Percentiles rank a stretch among this genome's conserved stretches.
Conservation (phyloP, 2,888 invertebrate species). For the Chaitophorus viminalis region DNA sequence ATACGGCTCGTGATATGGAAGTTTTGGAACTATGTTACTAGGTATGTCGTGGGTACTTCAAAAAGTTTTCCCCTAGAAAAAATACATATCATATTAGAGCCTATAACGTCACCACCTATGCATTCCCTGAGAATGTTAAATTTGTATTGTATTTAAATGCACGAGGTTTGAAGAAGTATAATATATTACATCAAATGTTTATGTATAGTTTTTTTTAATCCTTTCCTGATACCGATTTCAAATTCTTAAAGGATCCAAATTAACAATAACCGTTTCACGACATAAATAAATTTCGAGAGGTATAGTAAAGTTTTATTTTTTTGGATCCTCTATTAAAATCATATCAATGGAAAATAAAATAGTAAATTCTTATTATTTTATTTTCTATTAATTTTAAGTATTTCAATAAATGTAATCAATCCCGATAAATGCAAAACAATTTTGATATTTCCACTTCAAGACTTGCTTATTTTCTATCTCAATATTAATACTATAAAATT, state of each 20-base stretch:
- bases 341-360: too few species aligned
- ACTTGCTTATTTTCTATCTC: too few species aligned
- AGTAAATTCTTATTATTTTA: too few species aligned
- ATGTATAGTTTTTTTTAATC: background rate
- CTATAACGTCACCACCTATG: background rate
- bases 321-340: too few species aligned
- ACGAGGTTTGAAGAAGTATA: background rate
- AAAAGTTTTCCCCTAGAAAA: background rate
- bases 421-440: too few species aligned
- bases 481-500: too few species aligned
- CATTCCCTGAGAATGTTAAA: background rate
- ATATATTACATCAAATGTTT: background rate
- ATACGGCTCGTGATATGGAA: background rate
- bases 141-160: background rate
- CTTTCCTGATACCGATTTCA: background rate
- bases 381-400: too few species aligned
- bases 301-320: too few species aligned
- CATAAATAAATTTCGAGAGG: too few species aligned
- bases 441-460: too few species aligned
- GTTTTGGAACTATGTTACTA: background rate
- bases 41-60: background rate
- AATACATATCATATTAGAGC: background rate
- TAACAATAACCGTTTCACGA: too few species aligned
- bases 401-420: too few species aligned
- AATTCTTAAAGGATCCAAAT: background rate